Evolutionary conservation across 2,113 vertebrate species (phyloP), one percentile per base, ranked within the genome.

Genomic region (Ahaetulla prasina): DNA sequence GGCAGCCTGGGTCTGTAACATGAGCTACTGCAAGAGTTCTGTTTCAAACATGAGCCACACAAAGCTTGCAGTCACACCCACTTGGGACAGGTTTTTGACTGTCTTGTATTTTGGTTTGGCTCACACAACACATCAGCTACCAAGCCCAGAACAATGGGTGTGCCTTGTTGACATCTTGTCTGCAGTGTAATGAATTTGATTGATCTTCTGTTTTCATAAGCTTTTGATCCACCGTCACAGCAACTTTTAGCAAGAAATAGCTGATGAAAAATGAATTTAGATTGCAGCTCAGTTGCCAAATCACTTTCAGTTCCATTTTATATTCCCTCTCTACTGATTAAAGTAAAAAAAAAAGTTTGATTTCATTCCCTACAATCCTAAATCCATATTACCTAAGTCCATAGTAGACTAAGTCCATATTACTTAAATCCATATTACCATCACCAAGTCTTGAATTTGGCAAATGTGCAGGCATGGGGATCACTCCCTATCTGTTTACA

Each of bases 101-200:
- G 89, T 94, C 94, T 96, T 95, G 93, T 95, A 95, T 97, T 98
- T 97, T 96, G 95, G 96, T 96, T 88, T 93, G 91, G 91, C 45
- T 94, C 90, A 94, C 95, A 94, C 94, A 98, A 94, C 95, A 94
- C 93, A 95, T 96, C 96, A 94, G 52, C 91, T 96, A 96, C 96
- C 97, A 97, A 96, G 95, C 94, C 95, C 92, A 96, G 96, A 96
- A 95, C 93, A 96, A 96, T 92, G 98, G 97, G 97, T 97, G 97
- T 97, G 97, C 94, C 96, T 94, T 96, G 95, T 94, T 97, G 96
- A 96, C 96, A 96, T 96, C 95, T 95, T 96, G 96, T 96, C 94
- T 20, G 30, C 93, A n/a, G 94, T 94, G 95, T 93, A 96, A 95
- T 91, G 88, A 90, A 85, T 94, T 96, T 92, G 20, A 92, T 96